Evolutionary conservation across 2,797 vertebrate genomes (phyloP).

Genomic region (Columba guinea): DNA sequence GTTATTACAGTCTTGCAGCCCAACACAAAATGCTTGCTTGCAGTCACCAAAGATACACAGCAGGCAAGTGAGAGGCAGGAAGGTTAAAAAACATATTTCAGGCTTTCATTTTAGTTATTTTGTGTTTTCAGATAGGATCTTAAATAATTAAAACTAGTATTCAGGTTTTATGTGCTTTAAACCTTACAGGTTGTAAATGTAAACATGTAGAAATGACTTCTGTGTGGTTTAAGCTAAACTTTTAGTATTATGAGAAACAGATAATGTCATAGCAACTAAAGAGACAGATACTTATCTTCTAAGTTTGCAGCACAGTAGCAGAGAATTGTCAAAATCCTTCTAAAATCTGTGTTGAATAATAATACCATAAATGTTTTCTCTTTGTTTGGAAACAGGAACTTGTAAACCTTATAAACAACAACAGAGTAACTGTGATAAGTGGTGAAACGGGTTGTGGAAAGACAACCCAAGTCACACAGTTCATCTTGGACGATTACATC

Average conservation of each 20-base stretch:
- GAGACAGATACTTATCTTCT: too few relatives aligned
- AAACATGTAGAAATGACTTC: neutral
- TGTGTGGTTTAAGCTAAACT: neutral
- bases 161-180: neutral
- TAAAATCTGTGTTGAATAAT: rapidly evolving
- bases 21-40: neutral
- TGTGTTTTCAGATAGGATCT: neutral
- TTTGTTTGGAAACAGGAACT: constrained; percentile 81
- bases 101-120: neutral
- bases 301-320: rapidly evolving
- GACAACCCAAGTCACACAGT: constrained; percentile 97
- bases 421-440: constrained; percentile 91
- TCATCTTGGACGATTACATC: constrained; percentile 93
- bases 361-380: rapidly evolving
- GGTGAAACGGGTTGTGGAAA: constrained; percentile 98
- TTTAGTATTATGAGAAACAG: rapidly evolving
- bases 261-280: too few relatives aligned
- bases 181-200: neutral
- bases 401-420: constrained; percentile 83
- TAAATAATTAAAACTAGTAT: neutral
- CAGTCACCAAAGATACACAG: neutral
- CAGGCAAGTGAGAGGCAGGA: neutral
- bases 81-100: neutral
- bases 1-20: neutral
- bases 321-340: neutral